A percentile compares a stretch with the other conserved stretches of the same genome.
phyloP scores from a whole-genome alignment of 2,797 vertebrate genomes.

The Erethizon dorsatum region DNA sequence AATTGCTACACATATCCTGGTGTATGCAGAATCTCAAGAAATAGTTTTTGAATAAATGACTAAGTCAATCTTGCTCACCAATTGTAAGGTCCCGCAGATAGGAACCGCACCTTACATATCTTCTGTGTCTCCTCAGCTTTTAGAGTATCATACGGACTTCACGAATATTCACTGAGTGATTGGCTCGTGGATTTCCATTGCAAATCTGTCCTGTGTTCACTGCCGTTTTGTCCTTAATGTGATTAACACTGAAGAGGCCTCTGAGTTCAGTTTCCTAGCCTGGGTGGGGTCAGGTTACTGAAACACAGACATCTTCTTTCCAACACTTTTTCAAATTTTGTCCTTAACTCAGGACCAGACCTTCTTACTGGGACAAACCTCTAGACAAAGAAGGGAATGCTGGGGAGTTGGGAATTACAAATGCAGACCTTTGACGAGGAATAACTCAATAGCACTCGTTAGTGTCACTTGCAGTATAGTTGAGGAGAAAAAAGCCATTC shows the following conservation, averaged over 20 bases:
- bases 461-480: not conserved
- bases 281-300: not conserved
- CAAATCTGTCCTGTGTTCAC: not conserved
- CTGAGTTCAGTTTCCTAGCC: not conserved
- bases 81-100: not conserved
- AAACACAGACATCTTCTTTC: not conserved
- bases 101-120: not conserved
- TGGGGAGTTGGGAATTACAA: not conserved
- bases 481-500: not conserved
- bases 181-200: constrained; percentile 49
- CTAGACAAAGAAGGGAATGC: not conserved
- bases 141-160: not conserved
- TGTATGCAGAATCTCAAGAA: constrained; percentile 41
- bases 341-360: not conserved
- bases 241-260: not conserved
- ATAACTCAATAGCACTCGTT: not conserved
- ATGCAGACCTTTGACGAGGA: not conserved
- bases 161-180: not conserved
- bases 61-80: not conserved
- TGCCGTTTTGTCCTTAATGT: not conserved
- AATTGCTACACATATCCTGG: not conserved
- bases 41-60: not conserved
- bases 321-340: not conserved
- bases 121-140: not conserved
- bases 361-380: not conserved